Evolutionary conservation across 2,888 invertebrate genomes (phyloP).

Genomic region (Pseudolycoriella hygida): DNA sequence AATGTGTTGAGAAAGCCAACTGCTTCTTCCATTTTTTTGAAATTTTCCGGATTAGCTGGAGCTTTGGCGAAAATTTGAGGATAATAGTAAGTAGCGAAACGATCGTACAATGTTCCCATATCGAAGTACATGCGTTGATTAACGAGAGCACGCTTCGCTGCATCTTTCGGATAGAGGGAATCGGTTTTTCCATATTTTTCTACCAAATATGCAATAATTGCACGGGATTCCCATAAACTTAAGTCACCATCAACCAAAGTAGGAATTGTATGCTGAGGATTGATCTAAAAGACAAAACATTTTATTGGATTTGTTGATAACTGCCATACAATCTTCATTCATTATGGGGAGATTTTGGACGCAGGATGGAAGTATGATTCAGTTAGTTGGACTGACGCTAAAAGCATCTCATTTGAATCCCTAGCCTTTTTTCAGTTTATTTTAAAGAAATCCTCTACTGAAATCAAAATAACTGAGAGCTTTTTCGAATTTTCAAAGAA

Average conservation of each 20-base stretch:
- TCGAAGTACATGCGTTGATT: constrained; percentile 70
- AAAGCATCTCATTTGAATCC: no score
- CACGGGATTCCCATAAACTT: constrained; percentile 67
- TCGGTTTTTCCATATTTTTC: constrained; percentile 67
- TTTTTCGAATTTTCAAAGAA: no score
- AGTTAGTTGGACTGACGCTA: no score
- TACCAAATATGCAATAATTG: constrained; percentile 62
- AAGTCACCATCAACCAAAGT: constrained; percentile 71
- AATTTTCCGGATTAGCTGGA: constrained; percentile 45
- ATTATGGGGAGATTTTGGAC: no score
- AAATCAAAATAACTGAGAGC: no score
- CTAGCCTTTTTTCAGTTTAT: no score
- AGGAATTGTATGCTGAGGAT: constrained; percentile 72
- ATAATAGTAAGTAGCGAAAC: constrained; percentile 51
- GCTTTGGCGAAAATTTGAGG: constrained; percentile 42
- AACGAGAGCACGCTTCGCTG: constrained; percentile 54
- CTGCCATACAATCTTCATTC: no score
- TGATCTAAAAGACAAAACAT: constrained; percentile 49
- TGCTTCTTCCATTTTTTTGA: constrained; percentile 43
- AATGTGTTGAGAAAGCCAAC: constrained; percentile 43
- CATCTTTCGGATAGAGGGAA: constrained; percentile 54
- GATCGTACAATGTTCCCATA: constrained; percentile 51
- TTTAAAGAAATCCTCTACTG: no score
- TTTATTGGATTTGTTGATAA: no score
- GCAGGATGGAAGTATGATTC: no score